Conservation (phyloP, 2,797 vertebrate species). For the Lutjanus campechanus region DNA sequence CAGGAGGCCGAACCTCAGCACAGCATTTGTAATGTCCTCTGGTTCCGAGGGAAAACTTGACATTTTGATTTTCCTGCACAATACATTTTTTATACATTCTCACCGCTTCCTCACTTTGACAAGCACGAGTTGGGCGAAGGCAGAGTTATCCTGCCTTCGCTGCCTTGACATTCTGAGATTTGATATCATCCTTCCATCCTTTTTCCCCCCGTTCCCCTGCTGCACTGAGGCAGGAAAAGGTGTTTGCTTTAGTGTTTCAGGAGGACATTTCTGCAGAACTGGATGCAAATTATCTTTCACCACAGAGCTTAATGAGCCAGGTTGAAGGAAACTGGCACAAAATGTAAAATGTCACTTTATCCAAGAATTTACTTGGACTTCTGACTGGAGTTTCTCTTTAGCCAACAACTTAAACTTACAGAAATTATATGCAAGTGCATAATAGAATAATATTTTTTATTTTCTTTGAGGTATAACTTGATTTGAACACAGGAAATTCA, state of each 20-base stretch:
- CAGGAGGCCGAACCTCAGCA: neutral
- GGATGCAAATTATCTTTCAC: neutral
- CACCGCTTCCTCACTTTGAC: conserved; percentile 20
- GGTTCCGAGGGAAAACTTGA: conserved; percentile 22
- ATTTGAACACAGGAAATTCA: neutral
- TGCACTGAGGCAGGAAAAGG: conserved; percentile 13
- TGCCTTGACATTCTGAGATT: conserved; percentile 52
- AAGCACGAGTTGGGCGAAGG: neutral
- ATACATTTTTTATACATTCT: neutral
- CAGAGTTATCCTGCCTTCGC: conserved; percentile 33
- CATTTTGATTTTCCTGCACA: conserved; percentile 31
- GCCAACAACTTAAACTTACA: neutral
- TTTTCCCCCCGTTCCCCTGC: neutral
- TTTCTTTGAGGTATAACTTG: neutral
- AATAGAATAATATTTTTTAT: neutral
- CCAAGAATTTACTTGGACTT: neutral
- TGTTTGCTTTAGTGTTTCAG: conserved; percentile 4
- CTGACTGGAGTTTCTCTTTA: neutral
- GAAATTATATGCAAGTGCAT: neutral
- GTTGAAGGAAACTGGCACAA: conserved; percentile 1
- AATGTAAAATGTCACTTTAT: conserved; percentile 1
- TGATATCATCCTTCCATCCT: neutral
- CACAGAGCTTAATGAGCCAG: neutral
- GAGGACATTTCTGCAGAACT: conserved; percentile 17
- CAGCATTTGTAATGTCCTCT: neutral